phyloP scores from a whole-genome alignment of 2,888 invertebrate genomes.

The Tribolium freemani region DNA sequence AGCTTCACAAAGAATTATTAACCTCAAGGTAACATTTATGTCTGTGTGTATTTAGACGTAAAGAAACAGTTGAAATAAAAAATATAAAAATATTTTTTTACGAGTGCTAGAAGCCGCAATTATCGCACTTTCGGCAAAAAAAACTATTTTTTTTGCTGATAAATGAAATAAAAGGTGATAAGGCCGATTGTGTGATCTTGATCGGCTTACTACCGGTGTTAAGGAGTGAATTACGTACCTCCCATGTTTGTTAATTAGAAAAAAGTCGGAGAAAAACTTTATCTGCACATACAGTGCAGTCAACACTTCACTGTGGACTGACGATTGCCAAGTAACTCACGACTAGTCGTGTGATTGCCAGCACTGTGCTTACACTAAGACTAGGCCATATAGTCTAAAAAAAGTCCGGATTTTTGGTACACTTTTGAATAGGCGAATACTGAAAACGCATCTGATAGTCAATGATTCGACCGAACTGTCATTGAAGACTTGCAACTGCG shows the following conservation, averaged over 20 bases:
- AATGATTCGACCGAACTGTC: background rate
- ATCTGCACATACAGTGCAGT: background rate
- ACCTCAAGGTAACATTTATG: background rate
- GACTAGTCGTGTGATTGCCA: background rate
- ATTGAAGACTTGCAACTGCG: background rate
- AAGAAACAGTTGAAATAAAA: background rate
- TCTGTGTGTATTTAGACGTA: background rate
- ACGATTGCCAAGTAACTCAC: background rate
- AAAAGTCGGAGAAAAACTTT: background rate
- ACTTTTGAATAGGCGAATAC: background rate
- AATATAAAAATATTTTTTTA: too few relatives aligned
- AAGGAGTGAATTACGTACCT: conserved; percentile 18
- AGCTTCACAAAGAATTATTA: background rate
- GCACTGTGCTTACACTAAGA: background rate
- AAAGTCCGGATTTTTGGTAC: background rate
- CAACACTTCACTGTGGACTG: background rate
- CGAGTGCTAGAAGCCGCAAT: too few relatives aligned
- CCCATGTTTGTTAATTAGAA: conserved; percentile 2
- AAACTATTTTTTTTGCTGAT: too few relatives aligned
- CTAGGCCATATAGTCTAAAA: background rate
- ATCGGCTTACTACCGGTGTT: background rate
- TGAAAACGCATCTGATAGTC: background rate
- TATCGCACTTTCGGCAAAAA: too few relatives aligned
- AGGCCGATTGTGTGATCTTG: background rate
- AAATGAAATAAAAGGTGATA: background rate